These are phyloP conservation scores for Plutella xylostella DNA, from an alignment of 2,888 invertebrate species.

Conservation along the genomic window DNA sequence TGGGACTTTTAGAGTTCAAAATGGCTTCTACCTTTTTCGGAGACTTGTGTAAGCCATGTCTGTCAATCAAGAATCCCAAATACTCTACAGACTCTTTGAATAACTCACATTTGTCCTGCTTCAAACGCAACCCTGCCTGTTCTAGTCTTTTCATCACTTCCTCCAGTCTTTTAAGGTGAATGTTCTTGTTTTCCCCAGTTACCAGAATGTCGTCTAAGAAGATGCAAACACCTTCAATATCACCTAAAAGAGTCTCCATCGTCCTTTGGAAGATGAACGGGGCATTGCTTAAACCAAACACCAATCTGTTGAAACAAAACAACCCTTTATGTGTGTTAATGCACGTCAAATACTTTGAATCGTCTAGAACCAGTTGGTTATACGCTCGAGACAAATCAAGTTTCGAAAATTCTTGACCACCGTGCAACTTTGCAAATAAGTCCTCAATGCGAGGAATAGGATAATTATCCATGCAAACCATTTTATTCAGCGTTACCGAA, in stretches of 20 bases:
- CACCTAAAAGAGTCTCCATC: constrained; percentile 5
- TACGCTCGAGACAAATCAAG: background rate
- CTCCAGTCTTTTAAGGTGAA: background rate
- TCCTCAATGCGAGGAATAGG: constrained; percentile 1
- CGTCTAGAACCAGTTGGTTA: background rate
- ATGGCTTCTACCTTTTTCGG: background rate
- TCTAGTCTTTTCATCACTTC: background rate
- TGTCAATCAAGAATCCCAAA: background rate
- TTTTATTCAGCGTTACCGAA: constrained; percentile 1
- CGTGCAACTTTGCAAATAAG: no score
- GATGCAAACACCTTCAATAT: background rate
- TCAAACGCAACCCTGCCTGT: background rate
- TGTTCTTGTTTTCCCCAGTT: background rate
- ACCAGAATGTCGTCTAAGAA: background rate
- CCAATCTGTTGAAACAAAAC: background rate
- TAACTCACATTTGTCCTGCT: background rate
- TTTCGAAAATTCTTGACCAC: no score
- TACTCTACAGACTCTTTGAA: background rate
- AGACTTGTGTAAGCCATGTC: background rate
- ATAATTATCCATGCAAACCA: background rate
- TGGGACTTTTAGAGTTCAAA: no score
- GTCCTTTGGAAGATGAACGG: constrained; percentile 9
- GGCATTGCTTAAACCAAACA: background rate
- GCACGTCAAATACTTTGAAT: background rate
- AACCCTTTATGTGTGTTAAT: constrained; percentile 2